Evolutionary conservation across 2,113 vertebrate genomes (phyloP).

Genomic region (Uria aalge): DNA sequence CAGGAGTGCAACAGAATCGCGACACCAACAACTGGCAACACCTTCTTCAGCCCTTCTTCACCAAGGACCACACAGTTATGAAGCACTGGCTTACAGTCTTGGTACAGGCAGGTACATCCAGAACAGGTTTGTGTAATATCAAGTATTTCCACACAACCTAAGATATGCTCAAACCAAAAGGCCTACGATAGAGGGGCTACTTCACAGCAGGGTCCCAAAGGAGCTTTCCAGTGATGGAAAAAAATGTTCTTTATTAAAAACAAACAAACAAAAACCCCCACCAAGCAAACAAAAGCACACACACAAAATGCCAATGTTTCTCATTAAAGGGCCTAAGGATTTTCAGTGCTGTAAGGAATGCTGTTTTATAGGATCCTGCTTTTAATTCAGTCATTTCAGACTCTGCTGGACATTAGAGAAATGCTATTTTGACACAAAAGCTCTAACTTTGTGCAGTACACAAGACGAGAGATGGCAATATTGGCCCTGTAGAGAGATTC

Average conservation of each 20-base stretch:
- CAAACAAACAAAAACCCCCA: neutral
- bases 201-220: neutral
- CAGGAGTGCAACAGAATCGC: rapidly evolving
- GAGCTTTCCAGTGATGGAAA: neutral
- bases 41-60: neutral
- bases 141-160: neutral
- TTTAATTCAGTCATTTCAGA: neutral
- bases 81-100: neutral
- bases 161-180: neutral
- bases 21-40: rapidly evolving
- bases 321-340: neutral
- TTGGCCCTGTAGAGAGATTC: neutral
- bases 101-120: neutral
- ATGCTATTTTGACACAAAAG: constrained; percentile 8
- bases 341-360: neutral
- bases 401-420: neutral
- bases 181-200: neutral
- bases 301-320: neutral
- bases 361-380: neutral
- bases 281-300: neutral
- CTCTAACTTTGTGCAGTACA: neutral
- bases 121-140: neutral
- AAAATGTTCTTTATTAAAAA: neutral
- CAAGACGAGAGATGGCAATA: neutral
- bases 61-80: neutral